Base-by-base conservation (phyloP, 2,113 vertebrate species). In the Seriola quinqueradiata region DNA sequence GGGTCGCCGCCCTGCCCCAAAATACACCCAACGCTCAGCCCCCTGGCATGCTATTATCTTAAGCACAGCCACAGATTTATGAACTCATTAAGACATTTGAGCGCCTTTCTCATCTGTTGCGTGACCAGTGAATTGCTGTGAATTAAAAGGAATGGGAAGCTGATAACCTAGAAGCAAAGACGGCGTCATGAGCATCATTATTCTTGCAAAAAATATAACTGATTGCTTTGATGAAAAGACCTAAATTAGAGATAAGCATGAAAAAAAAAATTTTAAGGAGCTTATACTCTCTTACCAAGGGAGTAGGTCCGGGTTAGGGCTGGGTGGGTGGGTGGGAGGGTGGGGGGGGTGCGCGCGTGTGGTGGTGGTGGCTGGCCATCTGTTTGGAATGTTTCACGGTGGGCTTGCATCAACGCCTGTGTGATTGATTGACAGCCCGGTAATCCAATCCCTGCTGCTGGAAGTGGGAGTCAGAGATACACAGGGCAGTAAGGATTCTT, bases 191-290 rank as follows among this genome's bases (percentile, higher is more conserved):
- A 50, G 40, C 32, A 10, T 73, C 10, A 8, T 19, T 23, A 52
- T 25, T 11, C 5, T 7, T 70, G 57, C 25, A 58, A 34, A 86
- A 86, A 79, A 74, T 52, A 76, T 61, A 23, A 79, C 40, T 67
- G 76, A 89, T 87, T 6, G 72, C 72, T 81, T 91, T 88, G 76
- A 87, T 85, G 64, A 82, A 86, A 84, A 86, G 50, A 92, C 52
- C 84, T 74, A 92, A 93, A 94, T 94, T 90, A 93, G 82, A 91
- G 92, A 76, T 86, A 92, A 85, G 89, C 89, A 86, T 87, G 79
- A 72, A 92, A 86, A 93, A 75, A 93, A 75, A 86, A 88, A n/a
- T n/a, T 85, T 81, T 94, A 94, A 95, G 92, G 77, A 93, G 94
- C 93, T 95, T 95, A 95, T 36, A 84, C 92, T 84, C 88, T 93